Base-by-base conservation (phyloP, 2,113 vertebrate species). In the Plecturocebus donacophilus region DNA sequence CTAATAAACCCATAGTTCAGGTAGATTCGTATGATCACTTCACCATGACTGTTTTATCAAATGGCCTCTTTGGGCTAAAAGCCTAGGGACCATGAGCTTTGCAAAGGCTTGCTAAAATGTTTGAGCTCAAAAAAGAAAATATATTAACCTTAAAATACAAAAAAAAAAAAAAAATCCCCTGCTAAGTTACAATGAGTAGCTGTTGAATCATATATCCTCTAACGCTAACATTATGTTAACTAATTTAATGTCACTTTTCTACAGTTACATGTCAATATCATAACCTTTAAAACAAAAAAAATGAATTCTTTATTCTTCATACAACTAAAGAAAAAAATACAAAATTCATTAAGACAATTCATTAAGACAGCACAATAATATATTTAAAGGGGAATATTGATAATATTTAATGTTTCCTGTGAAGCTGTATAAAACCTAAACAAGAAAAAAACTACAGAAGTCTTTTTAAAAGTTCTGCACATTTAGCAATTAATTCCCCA, bases 221-320 rank as follows among this genome's bases (percentile, higher is more conserved):
- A 81, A 76, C 52, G 19, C 32, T 93, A 93, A 83, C 79, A 79
- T 79, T 95, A 32, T 71, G 38, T 77, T 86, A 97, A 58, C 66
- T 77, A 91, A 45, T 85, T 91, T 85, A 91, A 68, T 75, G 49
- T 32, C 23, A 77, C 21, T 64, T 54, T 90, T 82, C 40, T 81
- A 84, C 6, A 90, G 20, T 64, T 87, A 54, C 54, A 76, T 92
- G 47, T 68, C 58, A 86, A 68, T 70, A 91, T 73, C 81, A 88
- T 61, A 90, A 76, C 21, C 70, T 94, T 93, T 97, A 91, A 95
- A 94, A 85, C 42, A 92, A 95, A 95, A n/a, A 88, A 87, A 86
- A 32, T 88, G 6, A 92, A 71, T 95, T 79, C 93, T 90, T 94
- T 94, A 75, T 92, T 94, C 40, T 81, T 96, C 61, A 87, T 92